These are phyloP conservation scores for Echinops telfairi DNA, from an alignment of 2,113 vertebrate species.

Conservation along the genomic window DNA sequence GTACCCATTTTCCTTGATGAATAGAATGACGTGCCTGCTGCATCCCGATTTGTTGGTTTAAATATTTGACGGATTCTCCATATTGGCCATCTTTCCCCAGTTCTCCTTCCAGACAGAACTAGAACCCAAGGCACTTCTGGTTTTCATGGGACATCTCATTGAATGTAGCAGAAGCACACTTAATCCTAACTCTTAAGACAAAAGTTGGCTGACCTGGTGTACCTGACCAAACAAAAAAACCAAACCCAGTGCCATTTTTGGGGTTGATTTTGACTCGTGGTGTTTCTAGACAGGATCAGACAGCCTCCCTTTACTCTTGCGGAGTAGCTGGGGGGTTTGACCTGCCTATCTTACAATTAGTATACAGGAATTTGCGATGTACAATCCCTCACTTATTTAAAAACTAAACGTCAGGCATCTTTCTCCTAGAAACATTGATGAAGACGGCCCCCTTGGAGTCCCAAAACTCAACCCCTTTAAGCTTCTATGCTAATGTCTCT, in stretches of 20 bases:
- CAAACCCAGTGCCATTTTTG: no score
- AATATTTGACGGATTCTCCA: not conserved
- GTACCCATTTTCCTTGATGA: not conserved
- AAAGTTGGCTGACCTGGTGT: not conserved
- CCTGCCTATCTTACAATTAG: not conserved
- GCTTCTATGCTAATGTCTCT: no score
- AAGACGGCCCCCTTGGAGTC: no score
- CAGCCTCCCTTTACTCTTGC: no score
- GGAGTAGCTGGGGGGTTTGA: no score
- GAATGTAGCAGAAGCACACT: not conserved
- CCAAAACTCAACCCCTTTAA: no score
- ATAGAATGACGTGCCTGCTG: not conserved
- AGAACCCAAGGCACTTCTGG: not conserved
- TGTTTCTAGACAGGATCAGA: no score
- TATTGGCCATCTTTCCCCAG: not conserved
- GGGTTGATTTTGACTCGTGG: no score
- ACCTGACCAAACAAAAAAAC: not conserved
- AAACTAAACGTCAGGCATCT: not conserved
- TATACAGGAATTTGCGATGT: not conserved
- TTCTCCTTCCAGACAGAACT: not conserved
- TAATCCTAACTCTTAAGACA: not conserved
- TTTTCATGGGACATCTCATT: conserved; percentile 16
- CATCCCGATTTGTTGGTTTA: not conserved
- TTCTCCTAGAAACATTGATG: no score
- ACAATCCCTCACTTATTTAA: not conserved